Evolutionary conservation across 1,140 invertebrate species (phyloP).

Genomic region (Microplitis demolitor): DNA sequence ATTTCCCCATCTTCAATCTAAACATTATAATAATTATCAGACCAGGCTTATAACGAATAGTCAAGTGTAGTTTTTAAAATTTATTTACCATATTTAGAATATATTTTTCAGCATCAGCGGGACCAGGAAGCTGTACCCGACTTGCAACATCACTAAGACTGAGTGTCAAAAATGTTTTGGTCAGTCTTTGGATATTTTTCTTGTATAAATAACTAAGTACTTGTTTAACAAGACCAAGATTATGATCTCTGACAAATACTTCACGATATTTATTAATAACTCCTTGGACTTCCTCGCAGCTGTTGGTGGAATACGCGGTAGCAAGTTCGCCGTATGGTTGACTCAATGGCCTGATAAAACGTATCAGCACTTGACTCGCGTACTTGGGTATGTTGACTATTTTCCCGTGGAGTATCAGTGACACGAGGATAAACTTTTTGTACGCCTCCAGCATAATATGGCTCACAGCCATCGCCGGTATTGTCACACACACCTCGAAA

Average conservation of each 20-base stretch:
- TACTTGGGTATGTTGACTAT: slow-evolving; percentile 83
- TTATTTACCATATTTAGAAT: slow-evolving; percentile 88
- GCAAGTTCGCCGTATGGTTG: slow-evolving; percentile 90
- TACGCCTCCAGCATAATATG: slow-evolving; percentile 97
- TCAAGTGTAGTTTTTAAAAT: background rate
- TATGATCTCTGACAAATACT: slow-evolving; percentile 82
- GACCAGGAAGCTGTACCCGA: slow-evolving; percentile 81
- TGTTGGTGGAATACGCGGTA: slow-evolving; percentile 79
- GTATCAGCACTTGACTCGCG: slow-evolving; percentile 82
- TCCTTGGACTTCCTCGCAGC: slow-evolving; percentile 72
- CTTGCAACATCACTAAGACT: slow-evolving; percentile 93
- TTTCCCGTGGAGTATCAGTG: slow-evolving; percentile 89
- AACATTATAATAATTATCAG: background rate
- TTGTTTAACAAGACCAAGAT: slow-evolving; percentile 82
- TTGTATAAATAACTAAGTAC: slow-evolving; percentile 89
- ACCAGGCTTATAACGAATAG: too few relatives aligned
- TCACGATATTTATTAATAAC: slow-evolving; percentile 81
- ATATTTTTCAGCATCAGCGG: slow-evolving; percentile 90
- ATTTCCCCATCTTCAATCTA: slow-evolving; percentile 98
- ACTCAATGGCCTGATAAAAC: slow-evolving; percentile 90
- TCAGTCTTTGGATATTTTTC: slow-evolving; percentile 95
- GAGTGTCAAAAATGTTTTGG: slow-evolving; percentile 95
- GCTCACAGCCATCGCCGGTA: slow-evolving; percentile 89
- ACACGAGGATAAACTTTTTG: slow-evolving; percentile 94
- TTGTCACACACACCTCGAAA: slow-evolving; percentile 93